Conservation (phyloP, 1,140 invertebrate genomes). For the Aphis gossypii region DNA sequence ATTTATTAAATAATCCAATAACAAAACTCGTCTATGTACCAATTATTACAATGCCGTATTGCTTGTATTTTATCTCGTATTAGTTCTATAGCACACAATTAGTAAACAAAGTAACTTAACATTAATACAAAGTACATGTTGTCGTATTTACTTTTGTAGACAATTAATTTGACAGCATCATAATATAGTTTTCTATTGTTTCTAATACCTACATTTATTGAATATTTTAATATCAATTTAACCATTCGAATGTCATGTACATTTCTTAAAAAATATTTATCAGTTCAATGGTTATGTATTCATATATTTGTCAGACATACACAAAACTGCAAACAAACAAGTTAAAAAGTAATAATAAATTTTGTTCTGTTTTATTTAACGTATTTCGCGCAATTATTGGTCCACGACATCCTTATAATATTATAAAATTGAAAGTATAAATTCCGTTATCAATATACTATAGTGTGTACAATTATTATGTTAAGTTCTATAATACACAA, state of each 20-base stretch:
- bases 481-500: neutral
- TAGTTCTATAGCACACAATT: neutral
- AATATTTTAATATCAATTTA: neutral
- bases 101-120: neutral
- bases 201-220: neutral
- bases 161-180: neutral
- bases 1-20: neutral
- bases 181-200: neutral
- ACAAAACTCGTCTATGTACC: neutral
- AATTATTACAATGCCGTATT: neutral
- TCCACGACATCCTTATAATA: neutral
- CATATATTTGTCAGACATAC: neutral
- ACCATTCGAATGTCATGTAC: neutral
- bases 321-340: neutral
- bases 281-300: neutral
- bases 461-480: neutral
- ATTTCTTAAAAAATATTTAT: neutral
- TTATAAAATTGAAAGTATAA: neutral
- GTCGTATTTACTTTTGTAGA: neutral
- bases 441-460: neutral
- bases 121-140: neutral
- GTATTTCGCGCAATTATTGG: neutral
- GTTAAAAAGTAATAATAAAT: neutral
- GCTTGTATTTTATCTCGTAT: neutral
- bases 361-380: neutral